Conservation (phyloP, 1,140 invertebrate genomes). For the Portunus trituberculatus region DNA sequence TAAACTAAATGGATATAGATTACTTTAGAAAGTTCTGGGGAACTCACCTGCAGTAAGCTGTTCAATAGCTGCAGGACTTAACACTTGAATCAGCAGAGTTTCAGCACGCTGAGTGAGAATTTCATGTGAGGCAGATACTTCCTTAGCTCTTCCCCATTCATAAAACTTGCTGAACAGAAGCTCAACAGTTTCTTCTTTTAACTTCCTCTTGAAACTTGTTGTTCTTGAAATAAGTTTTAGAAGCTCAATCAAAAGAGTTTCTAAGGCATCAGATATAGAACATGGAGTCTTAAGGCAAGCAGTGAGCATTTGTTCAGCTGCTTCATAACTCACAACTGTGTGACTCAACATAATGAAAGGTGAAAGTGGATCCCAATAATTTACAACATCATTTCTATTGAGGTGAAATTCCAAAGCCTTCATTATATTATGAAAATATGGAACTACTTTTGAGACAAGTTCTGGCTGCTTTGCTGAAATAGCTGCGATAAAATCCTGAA, state of each 20-base stretch:
- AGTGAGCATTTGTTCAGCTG: slow-evolving; percentile 37
- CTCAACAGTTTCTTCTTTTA: slow-evolving; percentile 4
- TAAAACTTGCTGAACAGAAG: slow-evolving; percentile 31
- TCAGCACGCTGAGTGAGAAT: not conserved
- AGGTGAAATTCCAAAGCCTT: slow-evolving; percentile 32
- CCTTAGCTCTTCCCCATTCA: slow-evolving; percentile 15
- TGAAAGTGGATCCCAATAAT: slow-evolving; percentile 46
- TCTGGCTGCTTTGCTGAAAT: slow-evolving; percentile 31
- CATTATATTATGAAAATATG: slow-evolving; percentile 51
- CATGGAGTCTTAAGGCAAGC: slow-evolving; percentile 35
- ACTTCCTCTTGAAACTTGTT: slow-evolving; percentile 58
- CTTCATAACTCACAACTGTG: slow-evolving; percentile 57
- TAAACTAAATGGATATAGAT: too few species aligned
- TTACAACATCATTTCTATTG: not conserved
- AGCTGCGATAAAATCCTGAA: slow-evolving; percentile 38
- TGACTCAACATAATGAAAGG: slow-evolving; percentile 41
- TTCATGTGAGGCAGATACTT: not conserved
- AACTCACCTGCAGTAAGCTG: slow-evolving; percentile 45
- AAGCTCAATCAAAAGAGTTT: slow-evolving; percentile 29
- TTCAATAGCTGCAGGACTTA: not conserved
- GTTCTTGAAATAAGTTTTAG: slow-evolving; percentile 39
- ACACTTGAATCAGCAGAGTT: slow-evolving; percentile 12
- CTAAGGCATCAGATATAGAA: not conserved
- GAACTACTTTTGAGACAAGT: slow-evolving; percentile 35
- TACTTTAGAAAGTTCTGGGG: too few species aligned